Evolutionary conservation across 2,888 invertebrate genomes (phyloP).

Genomic region (Caenorhabditis parvicauda): DNA sequence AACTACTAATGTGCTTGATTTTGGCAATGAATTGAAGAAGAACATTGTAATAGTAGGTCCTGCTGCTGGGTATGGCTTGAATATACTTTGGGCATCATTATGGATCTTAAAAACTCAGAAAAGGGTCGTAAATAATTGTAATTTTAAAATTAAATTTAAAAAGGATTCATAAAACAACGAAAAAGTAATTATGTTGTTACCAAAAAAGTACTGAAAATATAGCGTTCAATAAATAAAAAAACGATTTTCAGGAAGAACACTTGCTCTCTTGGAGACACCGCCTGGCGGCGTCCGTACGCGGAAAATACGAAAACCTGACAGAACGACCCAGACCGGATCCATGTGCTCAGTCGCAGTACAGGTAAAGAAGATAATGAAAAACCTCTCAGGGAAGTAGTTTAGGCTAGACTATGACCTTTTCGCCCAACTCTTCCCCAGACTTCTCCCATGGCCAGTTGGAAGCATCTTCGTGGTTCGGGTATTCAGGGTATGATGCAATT

Average conservation of each 20-base stretch:
- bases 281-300: conserved; percentile 31
- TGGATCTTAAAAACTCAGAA: too few species aligned
- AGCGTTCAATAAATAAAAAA: too few species aligned
- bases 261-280: conserved; percentile 65
- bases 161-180: too few species aligned
- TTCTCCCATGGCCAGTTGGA: conserved; percentile 84
- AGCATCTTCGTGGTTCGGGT: conserved; percentile 82
- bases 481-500: conserved; percentile 75
- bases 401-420: conserved; percentile 84
- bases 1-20: too few species aligned
- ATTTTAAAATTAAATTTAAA: too few species aligned
- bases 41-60: too few species aligned
- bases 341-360: conserved; percentile 67
- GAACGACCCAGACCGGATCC: conserved; percentile 54
- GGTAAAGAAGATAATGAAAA: background rate
- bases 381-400: background rate
- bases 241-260: conserved; percentile 75
- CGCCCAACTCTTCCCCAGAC: conserved; percentile 77
- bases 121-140: too few species aligned
- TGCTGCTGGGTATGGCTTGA: too few species aligned
- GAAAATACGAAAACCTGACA: conserved; percentile 30
- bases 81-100: too few species aligned
- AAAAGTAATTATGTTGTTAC: too few species aligned
- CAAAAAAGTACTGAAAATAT: too few species aligned
- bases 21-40: too few species aligned